These are phyloP conservation scores for Anhinga anhinga DNA, from an alignment of 2,113 vertebrate species.

Conservation along the genomic window DNA sequence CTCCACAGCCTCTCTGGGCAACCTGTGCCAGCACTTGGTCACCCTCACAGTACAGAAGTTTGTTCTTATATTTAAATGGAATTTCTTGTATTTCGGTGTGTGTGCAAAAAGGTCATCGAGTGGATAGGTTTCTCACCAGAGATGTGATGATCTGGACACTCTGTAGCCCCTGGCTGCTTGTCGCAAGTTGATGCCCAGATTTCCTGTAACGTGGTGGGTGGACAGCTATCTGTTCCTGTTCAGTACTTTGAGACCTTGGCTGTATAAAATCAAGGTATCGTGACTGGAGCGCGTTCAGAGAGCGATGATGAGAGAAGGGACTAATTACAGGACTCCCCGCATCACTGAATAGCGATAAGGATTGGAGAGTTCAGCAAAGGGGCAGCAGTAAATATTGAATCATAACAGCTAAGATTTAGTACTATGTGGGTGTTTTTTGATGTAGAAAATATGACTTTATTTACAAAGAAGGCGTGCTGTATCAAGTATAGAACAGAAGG, in stretches of 20 bases:
- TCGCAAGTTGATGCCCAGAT: background rate
- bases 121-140: background rate
- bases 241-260: background rate
- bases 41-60: background rate
- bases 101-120: background rate
- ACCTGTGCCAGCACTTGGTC: background rate
- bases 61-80: background rate
- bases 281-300: background rate
- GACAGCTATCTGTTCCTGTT: background rate
- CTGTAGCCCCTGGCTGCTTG: background rate
- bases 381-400: background rate
- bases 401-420: background rate
- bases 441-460: background rate
- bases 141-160: background rate
- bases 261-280: background rate
- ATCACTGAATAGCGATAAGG: background rate
- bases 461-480: no score
- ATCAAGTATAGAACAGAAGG: no score
- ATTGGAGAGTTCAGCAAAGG: background rate
- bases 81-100: background rate
- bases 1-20: background rate
- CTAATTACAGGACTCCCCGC: background rate
- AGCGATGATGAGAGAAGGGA: fast-evolving
- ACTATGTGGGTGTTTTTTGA: background rate
- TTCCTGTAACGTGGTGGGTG: background rate